These are phyloP conservation scores for Procavia capensis DNA, from an alignment of 2,113 vertebrate genomes.

Conservation along the genomic window DNA sequence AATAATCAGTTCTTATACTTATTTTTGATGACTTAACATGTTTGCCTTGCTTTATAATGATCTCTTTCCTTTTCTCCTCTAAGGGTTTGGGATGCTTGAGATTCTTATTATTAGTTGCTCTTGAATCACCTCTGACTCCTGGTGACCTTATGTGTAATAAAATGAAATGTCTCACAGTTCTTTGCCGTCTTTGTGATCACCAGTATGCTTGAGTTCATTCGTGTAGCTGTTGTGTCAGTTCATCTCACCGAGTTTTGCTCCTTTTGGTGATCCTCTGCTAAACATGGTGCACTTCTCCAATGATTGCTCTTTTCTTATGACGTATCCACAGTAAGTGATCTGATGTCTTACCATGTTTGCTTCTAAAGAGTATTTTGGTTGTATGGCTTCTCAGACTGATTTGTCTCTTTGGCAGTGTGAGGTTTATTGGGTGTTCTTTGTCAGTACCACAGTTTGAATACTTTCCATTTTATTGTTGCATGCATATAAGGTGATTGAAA, in stretches of 20 bases:
- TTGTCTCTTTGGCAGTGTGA: not conserved
- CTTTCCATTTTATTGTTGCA: not conserved
- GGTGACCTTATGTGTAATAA: not conserved
- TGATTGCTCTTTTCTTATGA: not conserved
- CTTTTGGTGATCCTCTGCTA: not conserved
- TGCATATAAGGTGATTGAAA: not conserved
- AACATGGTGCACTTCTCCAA: not conserved
- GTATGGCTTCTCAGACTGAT: not conserved
- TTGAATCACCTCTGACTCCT: not conserved
- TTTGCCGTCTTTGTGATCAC: not conserved
- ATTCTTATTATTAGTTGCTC: not conserved
- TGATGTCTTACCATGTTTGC: not conserved
- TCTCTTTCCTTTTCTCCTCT: not conserved
- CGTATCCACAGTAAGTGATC: not conserved
- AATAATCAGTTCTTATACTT: not conserved
- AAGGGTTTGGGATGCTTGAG: not conserved
- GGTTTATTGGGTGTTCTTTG: not conserved
- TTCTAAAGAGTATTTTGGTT: not conserved
- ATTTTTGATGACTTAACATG: not conserved
- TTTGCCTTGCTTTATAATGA: not conserved
- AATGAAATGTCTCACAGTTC: not conserved
- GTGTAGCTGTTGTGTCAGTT: too few relatives aligned
- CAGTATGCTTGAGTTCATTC: too few relatives aligned
- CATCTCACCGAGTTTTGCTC: too few relatives aligned
- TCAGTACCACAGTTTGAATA: not conserved